phyloP scores from a whole-genome alignment of 2,113 vertebrate genomes.

The Rhinoderma darwinii region DNA sequence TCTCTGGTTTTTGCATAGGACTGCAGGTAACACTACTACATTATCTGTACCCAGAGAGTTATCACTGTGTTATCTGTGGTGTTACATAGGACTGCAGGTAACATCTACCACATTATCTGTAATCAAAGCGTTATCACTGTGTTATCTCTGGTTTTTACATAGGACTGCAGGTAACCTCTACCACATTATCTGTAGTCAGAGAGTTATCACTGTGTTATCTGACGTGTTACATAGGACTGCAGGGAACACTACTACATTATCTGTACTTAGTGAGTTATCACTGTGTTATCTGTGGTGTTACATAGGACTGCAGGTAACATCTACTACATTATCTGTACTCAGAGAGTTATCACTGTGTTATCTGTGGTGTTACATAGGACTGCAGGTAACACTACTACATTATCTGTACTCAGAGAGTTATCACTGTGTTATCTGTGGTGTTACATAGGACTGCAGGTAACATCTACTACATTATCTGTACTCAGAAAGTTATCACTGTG shows the following conservation, averaged over 20 bases:
- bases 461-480: background rate
- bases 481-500: background rate
- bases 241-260: background rate
- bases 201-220: background rate
- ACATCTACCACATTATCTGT: background rate
- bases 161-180: background rate
- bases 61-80: slow-evolving; percentile 4
- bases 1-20: slow-evolving; percentile 3
- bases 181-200: background rate
- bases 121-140: too few species aligned
- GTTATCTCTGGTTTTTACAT: slow-evolving; percentile 4
- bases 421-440: slow-evolving; percentile 7
- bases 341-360: background rate
- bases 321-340: background rate
- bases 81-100: background rate
- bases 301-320: background rate
- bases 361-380: background rate
- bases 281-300: slow-evolving; percentile 13
- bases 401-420: too few species aligned
- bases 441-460: background rate
- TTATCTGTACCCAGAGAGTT: background rate
- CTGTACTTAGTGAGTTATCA: too few species aligned
- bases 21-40: background rate
- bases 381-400: background rate
- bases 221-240: background rate